phyloP scores from a whole-genome alignment of 2,113 vertebrate genomes.

The Pedetes capensis region DNA sequence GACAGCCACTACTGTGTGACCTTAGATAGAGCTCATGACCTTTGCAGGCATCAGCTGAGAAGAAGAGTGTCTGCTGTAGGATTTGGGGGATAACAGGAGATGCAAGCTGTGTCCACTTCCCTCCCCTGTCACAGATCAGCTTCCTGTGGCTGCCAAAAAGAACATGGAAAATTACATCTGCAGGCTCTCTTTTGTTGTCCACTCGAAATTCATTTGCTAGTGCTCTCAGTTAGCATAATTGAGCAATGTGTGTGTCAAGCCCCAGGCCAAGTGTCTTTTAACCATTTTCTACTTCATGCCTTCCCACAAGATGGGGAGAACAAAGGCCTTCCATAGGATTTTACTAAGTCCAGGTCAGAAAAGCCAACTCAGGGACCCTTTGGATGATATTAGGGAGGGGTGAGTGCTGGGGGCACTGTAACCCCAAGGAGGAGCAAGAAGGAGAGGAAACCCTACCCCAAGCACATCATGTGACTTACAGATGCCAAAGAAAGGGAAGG shows the following conservation, averaged over 20 bases:
- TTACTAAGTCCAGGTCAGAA: neutral
- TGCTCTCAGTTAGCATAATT: neutral
- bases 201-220: neutral
- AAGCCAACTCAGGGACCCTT: neutral
- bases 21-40: neutral
- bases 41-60: neutral
- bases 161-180: constrained; percentile 41
- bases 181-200: neutral
- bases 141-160: neutral
- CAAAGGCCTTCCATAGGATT: neutral
- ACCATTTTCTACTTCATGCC: neutral
- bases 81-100: neutral
- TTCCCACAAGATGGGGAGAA: neutral
- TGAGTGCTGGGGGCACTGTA: accelerated
- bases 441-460: neutral
- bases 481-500: neutral
- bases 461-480: neutral
- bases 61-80: neutral
- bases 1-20: neutral
- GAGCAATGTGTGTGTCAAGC: neutral
- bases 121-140: neutral
- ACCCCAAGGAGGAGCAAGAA: neutral
- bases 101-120: neutral
- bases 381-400: neutral
- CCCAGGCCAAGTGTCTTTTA: neutral